These are phyloP conservation scores for Pseudoatta argentina DNA, from an alignment of 1,140 invertebrate species.

Conservation along the genomic window DNA sequence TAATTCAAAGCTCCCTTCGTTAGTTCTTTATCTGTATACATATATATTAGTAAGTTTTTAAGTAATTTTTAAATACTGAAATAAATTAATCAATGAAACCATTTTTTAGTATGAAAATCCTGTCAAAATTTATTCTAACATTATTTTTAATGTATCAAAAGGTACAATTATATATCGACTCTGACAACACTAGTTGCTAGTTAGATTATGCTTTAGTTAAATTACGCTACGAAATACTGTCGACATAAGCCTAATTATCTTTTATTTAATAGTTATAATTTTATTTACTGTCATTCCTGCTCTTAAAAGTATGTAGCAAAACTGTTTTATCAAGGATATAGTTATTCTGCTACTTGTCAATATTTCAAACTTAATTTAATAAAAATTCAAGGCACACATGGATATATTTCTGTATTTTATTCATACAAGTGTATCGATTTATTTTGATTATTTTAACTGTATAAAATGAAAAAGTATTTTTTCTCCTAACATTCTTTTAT, in stretches of 20 bases:
- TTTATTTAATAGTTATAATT: neutral
- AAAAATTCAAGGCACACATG: conserved; percentile 39
- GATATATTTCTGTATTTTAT: conserved; percentile 19
- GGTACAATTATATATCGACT: neutral
- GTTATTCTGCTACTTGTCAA: neutral
- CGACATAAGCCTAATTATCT: neutral
- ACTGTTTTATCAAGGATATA: neutral
- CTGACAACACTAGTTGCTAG: neutral
- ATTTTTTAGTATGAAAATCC: neutral
- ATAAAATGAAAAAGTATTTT: conserved; percentile 32
- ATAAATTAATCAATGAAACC: neutral
- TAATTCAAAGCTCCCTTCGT: too few relatives aligned
- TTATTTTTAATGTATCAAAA: neutral
- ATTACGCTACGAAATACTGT: neutral
- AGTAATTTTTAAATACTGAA: neutral
- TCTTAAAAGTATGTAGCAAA: neutral
- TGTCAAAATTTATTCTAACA: too few relatives aligned
- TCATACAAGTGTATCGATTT: neutral
- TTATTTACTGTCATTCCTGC: neutral
- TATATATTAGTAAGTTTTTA: too few relatives aligned
- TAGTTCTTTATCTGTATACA: too few relatives aligned
- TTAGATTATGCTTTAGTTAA: conserved; percentile 10
- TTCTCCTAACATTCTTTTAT: neutral
- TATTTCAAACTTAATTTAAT: conserved; percentile 7
- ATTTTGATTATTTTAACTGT: conserved; percentile 21